Base-by-base conservation (phyloP, 2,888 invertebrate genomes). In the Mamestra brassicae region DNA sequence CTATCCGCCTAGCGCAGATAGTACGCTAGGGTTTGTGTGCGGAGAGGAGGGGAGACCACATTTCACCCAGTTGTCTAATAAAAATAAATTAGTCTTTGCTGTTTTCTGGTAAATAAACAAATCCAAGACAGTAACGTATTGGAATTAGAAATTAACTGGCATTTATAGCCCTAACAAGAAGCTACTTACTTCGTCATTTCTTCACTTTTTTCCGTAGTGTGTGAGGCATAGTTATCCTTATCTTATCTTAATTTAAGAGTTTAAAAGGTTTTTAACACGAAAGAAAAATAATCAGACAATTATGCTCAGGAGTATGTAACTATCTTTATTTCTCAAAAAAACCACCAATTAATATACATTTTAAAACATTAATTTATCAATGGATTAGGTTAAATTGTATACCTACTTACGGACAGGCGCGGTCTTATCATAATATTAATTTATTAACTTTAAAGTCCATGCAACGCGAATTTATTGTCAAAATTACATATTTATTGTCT, bases 271-370 rank as follows among this genome's bases (percentile, higher is more conserved):
- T 45, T n/a, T n/a, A 13, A n/a, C 17, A 42, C 17, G 36, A 57
- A 45, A 45, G 58, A 84, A 86, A 86, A 93, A 91, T 92, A 91
- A 94, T 87, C 89, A 93, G 92, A 90, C 88, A 88, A 92, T 88
- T 93, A 87, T 96, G 95, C 95, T 95, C 95, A 93, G 95, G 95
- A 96, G 92, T 95, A 95, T 90, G 93, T 95, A 94, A 94, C 95
- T 96, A 95, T 94, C 91, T 96, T 96, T 96, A 95, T 96, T 96
- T 93, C 75, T 87, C 91, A 87, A 93, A 94, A 94, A 95, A 95
- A 94, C 90, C 95, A 95, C 94, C 94, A 95, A 95, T 94, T 94
- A 93, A 94, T 95, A 95, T 93, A 95, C 94, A 94, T 92, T 93
- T 93, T 93, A 93, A 93, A 93, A 95, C 93, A 92, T 95, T 94